phyloP scores from a whole-genome alignment of 2,113 vertebrate species.

The Vulpes vulpes region DNA sequence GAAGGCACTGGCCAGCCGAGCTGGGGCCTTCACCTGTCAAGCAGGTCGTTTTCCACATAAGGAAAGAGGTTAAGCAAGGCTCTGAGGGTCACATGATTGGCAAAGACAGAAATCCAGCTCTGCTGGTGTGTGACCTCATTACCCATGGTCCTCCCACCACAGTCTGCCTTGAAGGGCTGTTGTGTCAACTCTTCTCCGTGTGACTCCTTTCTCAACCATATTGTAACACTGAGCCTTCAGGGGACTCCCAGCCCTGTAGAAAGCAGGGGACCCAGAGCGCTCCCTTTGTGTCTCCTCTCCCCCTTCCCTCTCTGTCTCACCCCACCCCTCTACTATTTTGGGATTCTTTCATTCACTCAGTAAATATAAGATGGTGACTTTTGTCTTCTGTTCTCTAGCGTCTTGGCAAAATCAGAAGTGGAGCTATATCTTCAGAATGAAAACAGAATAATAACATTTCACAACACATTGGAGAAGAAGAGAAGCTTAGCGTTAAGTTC shows the following conservation, averaged over 20 bases:
- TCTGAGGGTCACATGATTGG: neutral
- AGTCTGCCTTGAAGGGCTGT: neutral
- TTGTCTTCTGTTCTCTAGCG: neutral
- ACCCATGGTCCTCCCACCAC: neutral
- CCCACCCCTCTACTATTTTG: neutral
- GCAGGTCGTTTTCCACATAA: neutral
- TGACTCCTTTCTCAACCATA: conserved; percentile 8
- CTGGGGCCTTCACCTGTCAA: neutral
- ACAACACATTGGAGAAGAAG: neutral
- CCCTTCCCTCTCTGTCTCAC: neutral
- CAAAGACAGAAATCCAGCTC: neutral
- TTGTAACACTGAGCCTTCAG: neutral
- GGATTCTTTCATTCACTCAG: neutral
- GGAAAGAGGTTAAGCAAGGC: neutral
- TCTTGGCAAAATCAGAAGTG: neutral
- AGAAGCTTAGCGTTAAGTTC: neutral
- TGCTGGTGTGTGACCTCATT: neutral
- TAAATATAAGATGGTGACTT: neutral
- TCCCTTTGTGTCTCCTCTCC: neutral
- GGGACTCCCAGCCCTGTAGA: neutral
- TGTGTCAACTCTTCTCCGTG: neutral
- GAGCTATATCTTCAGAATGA: neutral
- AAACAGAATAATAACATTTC: conserved; percentile 24
- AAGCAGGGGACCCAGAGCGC: neutral
- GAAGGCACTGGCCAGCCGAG: neutral